phyloP scores from a whole-genome alignment of 1,140 invertebrate genomes.

The Ruditapes philippinarum region DNA sequence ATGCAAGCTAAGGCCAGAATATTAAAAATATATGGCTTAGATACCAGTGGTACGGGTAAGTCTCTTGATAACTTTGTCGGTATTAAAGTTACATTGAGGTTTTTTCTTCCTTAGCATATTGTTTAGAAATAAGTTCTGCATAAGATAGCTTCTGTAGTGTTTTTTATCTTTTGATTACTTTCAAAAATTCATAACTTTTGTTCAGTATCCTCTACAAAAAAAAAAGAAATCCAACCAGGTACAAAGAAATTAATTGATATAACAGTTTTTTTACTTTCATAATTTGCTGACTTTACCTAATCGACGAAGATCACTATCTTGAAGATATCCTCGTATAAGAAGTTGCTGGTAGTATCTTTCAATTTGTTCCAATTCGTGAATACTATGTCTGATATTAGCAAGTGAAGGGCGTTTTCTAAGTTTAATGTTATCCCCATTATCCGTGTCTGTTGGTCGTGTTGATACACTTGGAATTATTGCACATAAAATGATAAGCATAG shows the following conservation, averaged over 20 bases:
- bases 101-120: no score
- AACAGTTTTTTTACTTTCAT: no score
- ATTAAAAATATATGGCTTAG: no score
- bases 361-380: conserved; percentile 20
- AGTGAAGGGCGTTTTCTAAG: background rate
- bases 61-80: no score
- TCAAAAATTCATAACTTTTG: background rate
- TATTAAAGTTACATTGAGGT: no score
- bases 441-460: background rate
- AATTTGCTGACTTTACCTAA: background rate
- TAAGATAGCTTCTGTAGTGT: no score
- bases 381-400: background rate
- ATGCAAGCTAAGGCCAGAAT: no score
- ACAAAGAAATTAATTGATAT: background rate
- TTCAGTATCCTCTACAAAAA: background rate
- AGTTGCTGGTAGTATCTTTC: conserved; percentile 32
- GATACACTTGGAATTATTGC: background rate
- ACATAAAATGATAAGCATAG: background rate
- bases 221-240: no score
- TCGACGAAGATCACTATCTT: background rate
- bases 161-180: no score
- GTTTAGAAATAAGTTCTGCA: no score
- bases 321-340: background rate
- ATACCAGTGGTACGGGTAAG: no score
- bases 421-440: background rate